Evolutionary conservation across 2,888 invertebrate species (phyloP), one percentile per base, ranked within the genome.

Genomic region (Andrena chrysosceles): DNA sequence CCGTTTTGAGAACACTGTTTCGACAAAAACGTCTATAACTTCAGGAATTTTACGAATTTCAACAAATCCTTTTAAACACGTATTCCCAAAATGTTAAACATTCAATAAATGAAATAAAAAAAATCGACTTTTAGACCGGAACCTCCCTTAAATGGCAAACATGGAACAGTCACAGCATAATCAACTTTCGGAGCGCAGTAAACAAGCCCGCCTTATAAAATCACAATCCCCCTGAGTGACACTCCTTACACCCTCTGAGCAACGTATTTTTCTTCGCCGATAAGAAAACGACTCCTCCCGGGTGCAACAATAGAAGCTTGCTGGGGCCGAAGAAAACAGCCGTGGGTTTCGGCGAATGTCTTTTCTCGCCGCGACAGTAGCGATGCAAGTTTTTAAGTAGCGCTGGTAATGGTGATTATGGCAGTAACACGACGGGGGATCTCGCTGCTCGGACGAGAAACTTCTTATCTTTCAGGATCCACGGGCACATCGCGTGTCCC

Each of bases 401-500:
- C 69, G 31, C 13, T 16, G 31, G 56, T 66, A 67, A 73, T 23
- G 16, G 26, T 48, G 60, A 81, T 77, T 62, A 52, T 52, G 56
- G 83, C 72, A 72, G 69, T 71, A 77, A 69, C 48, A 66, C 63
- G 56, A 13, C 16, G 20, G 63, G 35, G 35, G 63, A 59, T 63
- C 26, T 66, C 29, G 73, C 59, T 20, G 64, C 74, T 59, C 48
- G 35, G 72, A 77, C 66, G 77, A 87, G 81, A 84, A 81, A 75
- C 80, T 80, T 68, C 49, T 87, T 88, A 87, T 87, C 85, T 79
- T 10, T 6, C 20, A 72, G 73, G 64, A 77, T 81, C 81, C 81
- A 60, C 49, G 52, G 64, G 75, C 79, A 69, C 76, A 83, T 88
- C 89, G 89, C 88, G 89, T 88, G 88, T 82, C 60, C 72, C 29